These are phyloP conservation scores for Ondatra zibethicus DNA, from an alignment of 2,113 vertebrate species.

Conservation along the genomic window DNA sequence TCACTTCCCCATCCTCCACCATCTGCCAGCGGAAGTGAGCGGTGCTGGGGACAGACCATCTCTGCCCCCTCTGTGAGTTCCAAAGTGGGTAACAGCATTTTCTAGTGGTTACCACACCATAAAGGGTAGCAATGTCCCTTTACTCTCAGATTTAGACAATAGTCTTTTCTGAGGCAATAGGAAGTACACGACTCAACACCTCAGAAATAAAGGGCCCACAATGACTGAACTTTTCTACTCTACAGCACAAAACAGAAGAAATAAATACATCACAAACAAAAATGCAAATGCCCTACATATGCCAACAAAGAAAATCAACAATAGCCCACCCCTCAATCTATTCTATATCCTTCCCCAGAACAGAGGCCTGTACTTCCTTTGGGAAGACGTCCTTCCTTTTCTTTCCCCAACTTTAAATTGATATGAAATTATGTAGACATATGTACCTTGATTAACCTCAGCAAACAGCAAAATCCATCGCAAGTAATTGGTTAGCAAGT, in stretches of 20 bases:
- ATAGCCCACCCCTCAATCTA: background rate
- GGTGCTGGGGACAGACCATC: background rate
- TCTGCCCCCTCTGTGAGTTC: background rate
- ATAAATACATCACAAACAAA: background rate
- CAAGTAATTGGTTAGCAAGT: background rate
- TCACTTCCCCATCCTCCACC: background rate
- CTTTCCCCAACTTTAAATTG: slow-evolving; percentile 1
- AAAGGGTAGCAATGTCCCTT: background rate
- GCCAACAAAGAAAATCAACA: background rate
- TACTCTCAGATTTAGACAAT: background rate
- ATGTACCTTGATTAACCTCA: background rate
- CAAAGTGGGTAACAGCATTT: background rate
- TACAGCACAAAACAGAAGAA: background rate
- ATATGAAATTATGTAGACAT: background rate
- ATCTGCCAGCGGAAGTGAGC: background rate
- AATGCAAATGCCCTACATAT: background rate
- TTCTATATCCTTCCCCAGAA: background rate
- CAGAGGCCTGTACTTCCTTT: background rate
- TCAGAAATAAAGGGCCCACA: background rate
- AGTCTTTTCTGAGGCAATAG: background rate
- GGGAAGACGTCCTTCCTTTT: background rate
- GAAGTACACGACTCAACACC: background rate
- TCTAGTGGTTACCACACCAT: background rate
- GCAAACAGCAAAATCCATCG: background rate
- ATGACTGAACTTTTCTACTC: background rate